Conservation (phyloP, 2,888 invertebrate species). For the Melanostoma mellinum region DNA sequence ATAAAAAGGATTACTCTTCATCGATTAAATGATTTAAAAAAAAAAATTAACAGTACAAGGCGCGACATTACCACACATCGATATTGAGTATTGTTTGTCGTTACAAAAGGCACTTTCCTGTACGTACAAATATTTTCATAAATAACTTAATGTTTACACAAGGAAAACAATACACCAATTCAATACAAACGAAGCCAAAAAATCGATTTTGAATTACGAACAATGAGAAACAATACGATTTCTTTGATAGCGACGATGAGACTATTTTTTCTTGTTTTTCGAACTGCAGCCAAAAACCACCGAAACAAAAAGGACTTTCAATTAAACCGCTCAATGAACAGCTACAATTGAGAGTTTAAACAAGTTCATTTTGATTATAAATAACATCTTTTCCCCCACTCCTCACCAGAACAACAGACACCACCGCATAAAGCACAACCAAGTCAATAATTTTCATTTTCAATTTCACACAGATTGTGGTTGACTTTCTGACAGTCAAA, state of each 20-base stretch:
- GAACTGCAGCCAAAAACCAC: conserved; percentile 31
- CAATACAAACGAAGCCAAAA: conserved; percentile 24
- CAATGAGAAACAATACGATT: conserved; percentile 19
- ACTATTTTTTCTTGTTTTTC: neutral
- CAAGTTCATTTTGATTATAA: conserved; percentile 16
- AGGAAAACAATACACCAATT: neutral
- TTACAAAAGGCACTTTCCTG: conserved; percentile 1
- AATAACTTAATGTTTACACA: neutral
- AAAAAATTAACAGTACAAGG: conserved; percentile 20
- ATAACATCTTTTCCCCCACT: neutral
- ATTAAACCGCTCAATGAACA: conserved; percentile 47
- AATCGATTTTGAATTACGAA: conserved; percentile 50
- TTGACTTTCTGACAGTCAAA: conserved; percentile 15
- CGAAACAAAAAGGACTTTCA: conserved; percentile 55
- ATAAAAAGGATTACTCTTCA: conserved; percentile 15
- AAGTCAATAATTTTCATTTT: conserved; percentile 43
- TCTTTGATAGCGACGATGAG: conserved; percentile 16
- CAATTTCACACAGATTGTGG: conserved; percentile 48
- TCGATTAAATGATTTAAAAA: conserved; percentile 24
- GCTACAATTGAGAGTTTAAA: conserved; percentile 43
- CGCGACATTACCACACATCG: conserved; percentile 20
- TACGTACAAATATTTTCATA: conserved; percentile 2
- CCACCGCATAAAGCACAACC: neutral
- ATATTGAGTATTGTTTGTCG: conserved; percentile 34
- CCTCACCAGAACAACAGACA: neutral